phyloP scores from a whole-genome alignment of 1,140 invertebrate genomes.

The Drosophila saltans region DNA sequence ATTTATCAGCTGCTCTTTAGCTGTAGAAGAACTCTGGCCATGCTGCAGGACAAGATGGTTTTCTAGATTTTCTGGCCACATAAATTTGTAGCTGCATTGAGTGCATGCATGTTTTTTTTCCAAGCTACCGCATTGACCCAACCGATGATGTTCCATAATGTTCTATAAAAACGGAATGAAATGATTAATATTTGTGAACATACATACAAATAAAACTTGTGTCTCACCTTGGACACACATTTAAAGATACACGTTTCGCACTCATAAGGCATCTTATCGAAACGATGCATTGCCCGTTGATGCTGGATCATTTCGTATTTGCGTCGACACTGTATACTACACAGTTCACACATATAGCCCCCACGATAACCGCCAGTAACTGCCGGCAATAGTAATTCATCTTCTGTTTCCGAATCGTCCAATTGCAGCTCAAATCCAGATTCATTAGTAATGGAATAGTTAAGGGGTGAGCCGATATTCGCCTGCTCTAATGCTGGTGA shows the following conservation, averaged over 20 bases:
- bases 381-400: conserved; percentile 54
- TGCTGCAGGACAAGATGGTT: conserved; percentile 84
- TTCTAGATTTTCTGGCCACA: conserved; percentile 84
- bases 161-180: conserved; percentile 37
- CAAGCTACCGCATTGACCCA: conserved; percentile 59
- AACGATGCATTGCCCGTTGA: conserved; percentile 70
- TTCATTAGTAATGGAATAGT: conserved; percentile 77
- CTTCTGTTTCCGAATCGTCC: conserved; percentile 76
- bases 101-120: conserved; percentile 82
- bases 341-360: conserved; percentile 83
- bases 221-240: conserved; percentile 68
- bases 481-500: conserved; percentile 33
- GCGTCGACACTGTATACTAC: conserved; percentile 83
- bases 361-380: not conserved
- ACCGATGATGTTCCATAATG: conserved; percentile 70
- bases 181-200: not conserved
- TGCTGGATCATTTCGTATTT: conserved; percentile 79
- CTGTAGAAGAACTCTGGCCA: conserved; percentile 68
- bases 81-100: conserved; percentile 84
- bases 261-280: conserved; percentile 73
- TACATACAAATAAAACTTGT: not conserved
- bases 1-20: not conserved
- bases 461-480: conserved; percentile 58
- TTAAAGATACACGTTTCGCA: conserved; percentile 75
- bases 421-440: conserved; percentile 70